A percentile compares a stretch with the other conserved stretches of the same genome.
phyloP scores from a whole-genome alignment of 2,888 invertebrate genomes.

The Tenthredo livida region DNA sequence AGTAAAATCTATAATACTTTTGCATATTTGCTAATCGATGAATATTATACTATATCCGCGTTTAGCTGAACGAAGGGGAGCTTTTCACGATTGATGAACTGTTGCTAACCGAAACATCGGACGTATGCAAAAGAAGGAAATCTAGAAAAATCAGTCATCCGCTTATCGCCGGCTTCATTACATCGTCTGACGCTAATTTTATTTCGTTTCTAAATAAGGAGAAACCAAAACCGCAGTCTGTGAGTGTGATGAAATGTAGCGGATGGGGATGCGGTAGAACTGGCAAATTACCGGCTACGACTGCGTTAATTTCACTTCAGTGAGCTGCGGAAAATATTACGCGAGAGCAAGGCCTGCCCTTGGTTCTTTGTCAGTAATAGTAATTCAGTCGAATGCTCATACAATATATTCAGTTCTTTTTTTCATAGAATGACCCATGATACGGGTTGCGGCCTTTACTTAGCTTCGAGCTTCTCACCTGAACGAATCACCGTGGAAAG shows the following conservation, averaged over 20 bases:
- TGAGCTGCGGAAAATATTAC: too few relatives aligned
- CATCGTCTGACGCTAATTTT: neutral
- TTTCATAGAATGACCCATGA: conserved; percentile 59
- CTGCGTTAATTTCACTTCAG: conserved; percentile 73
- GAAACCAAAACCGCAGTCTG: conserved; percentile 54
- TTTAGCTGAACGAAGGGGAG: too few relatives aligned
- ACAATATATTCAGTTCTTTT: neutral
- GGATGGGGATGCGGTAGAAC: conserved; percentile 70
- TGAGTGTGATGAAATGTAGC: conserved; percentile 66
- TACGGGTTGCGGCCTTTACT: conserved; percentile 78
- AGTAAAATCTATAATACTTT: too few relatives aligned
- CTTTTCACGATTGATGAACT: too few relatives aligned
- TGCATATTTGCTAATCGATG: too few relatives aligned
- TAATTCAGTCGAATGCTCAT: conserved; percentile 45
- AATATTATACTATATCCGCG: too few relatives aligned
- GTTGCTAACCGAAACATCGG: too few relatives aligned
- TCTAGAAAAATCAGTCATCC: too few relatives aligned
- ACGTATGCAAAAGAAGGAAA: too few relatives aligned
- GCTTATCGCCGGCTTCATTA: too few relatives aligned
- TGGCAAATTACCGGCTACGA: conserved; percentile 66
- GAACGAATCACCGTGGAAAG: conserved; percentile 80
- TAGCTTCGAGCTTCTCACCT: conserved; percentile 77
- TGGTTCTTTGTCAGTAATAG: conserved; percentile 78
- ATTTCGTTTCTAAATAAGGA: neutral
- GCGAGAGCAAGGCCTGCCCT: conserved; percentile 69